Evolutionary conservation across 2,888 invertebrate species (phyloP), one percentile per base, ranked within the genome.

Genomic region (Physocephala rufipes): DNA sequence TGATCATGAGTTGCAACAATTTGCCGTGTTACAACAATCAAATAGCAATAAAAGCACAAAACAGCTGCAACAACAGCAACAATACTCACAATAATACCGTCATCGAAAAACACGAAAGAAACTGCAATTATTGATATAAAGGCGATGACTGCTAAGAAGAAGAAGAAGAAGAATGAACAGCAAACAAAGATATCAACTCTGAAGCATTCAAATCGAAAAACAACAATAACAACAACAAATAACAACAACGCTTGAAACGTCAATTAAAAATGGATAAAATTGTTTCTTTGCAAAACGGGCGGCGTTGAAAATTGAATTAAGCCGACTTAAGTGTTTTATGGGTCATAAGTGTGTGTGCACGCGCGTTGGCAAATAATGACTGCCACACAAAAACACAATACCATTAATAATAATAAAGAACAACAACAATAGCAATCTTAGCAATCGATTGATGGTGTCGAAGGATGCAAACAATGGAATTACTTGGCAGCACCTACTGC

Each of bases 41-140:
- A 72, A 55, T 62, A 67, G 62, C 67, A 69, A 65, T 71, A 61
- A 71, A 63, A 72, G 72, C 71, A 64, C 73, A 69, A 65, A 73
- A 72, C 55, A 71, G 71, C 47, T 65, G 19, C 49, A 70, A n/a
- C 65, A 58, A 26, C 64, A 63, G 47, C 16, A 59, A 47, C 19
- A 45, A 51, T 28, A 65, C 28, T 61, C 43, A 28, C 24, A 16
- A 36, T 16, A 45, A 47, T 30, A 21, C 7, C 59, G n/a, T n/a
- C n/a, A n/a, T n/a, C 67, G 21, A n/a, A 66, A n/a, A 19, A 12
- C 45, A 58, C 12, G 7, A 49, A 28, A 45, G 30, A 61, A n/a
- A 2, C 15, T 30, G 43, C 55, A 55, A 2, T 58, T 43, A 64
- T 43, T 59, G 66, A 70, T 63, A 21, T 70, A 65, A 72, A 69